A percentile compares a stretch with the other conserved stretches of the same genome.
phyloP scores from a whole-genome alignment of 2,888 invertebrate species.

The Nephrocerus scutellatus region DNA sequence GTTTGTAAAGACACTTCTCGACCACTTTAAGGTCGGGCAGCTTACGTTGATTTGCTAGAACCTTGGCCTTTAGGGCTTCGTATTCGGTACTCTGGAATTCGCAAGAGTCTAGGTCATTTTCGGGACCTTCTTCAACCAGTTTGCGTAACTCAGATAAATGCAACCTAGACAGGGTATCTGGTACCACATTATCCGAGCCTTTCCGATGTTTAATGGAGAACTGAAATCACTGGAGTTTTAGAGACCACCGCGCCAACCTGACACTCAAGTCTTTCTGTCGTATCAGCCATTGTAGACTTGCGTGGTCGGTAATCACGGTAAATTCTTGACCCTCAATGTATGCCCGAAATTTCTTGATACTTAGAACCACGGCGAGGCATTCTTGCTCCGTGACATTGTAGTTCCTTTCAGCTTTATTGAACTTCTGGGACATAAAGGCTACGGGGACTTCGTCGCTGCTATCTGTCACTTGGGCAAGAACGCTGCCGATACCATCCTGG shows the following conservation, averaged over 20 bases:
- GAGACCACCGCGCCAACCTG: conserved; percentile 16
- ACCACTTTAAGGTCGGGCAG: too few relatives aligned
- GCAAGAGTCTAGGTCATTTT: too few relatives aligned
- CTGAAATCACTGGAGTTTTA: conserved; percentile 24
- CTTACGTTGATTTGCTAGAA: too few relatives aligned
- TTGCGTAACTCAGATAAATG: too few relatives aligned
- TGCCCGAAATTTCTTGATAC: conserved; percentile 12
- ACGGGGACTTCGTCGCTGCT: conserved; percentile 8
- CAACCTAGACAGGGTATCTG: conserved; percentile 23
- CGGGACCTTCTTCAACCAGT: too few relatives aligned
- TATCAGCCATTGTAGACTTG: conserved; percentile 27
- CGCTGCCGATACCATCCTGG: conserved; percentile 2
- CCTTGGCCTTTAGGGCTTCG: too few relatives aligned
- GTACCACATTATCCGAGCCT: conserved; percentile 22
- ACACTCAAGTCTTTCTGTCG: conserved; percentile 26
- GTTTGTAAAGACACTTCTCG: too few relatives aligned
- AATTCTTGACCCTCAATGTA: conserved; percentile 22
- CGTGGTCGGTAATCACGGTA: conserved; percentile 25
- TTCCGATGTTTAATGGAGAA: conserved; percentile 21
- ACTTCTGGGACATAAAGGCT: conserved; percentile 8
- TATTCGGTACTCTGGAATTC: too few relatives aligned
- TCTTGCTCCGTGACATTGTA: conserved; percentile 12
- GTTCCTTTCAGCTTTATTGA: conserved; percentile 9
- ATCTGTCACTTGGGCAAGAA: conserved; percentile 4
- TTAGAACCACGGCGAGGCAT: conserved; percentile 10